Evolutionary conservation across 2,797 vertebrate species (phyloP), one percentile per base, ranked within the genome.

Genomic region (Peromyscus nudipes): DNA sequence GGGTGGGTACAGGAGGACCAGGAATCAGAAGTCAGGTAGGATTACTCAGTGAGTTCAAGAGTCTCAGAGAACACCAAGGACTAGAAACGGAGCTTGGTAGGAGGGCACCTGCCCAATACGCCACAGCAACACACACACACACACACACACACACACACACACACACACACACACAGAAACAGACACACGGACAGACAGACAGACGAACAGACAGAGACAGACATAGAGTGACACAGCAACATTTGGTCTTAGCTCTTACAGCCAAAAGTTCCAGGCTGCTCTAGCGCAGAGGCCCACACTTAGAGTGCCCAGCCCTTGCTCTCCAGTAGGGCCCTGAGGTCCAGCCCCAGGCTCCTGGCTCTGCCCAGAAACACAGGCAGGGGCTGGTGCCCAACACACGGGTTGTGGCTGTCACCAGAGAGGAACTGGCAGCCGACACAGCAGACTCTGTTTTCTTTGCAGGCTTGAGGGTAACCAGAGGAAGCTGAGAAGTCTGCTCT

Each of bases 361-460:
- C 67, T 89, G 64, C 80, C 57, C 62, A 46, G 52, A 76, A 87
- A 80, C 82, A 86, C 87, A 92, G 86, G 60, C 89, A 88, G 73
- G 76, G 88, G 52, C 94, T 95, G 96, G 62, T 65, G 2, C 88
- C 89, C 80, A 97, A 92, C 96, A 96, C 94, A 95, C 19, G 76
- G 95, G 67, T 94, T 96, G 94, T 49, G 95, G 52, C 97, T 98
- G 97, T 95, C 91, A 67, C 94, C 89, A 85, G 67, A 73, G 88
- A 97, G 52, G 71, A 97, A 89, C 83, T 97, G 96, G 97, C 97
- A 98, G 96, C 96, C 96, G 86, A 89, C 83, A 81, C 40, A 94
- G 96, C 97, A 98, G 97, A 96, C 94, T 95, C 69, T 98, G 97
- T 97, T 98, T 97, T 96, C 97, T 97, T 97, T 95, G 87, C 97